Conservation (phyloP, 2,888 invertebrate genomes). For the Trimorus sp. region DNA sequence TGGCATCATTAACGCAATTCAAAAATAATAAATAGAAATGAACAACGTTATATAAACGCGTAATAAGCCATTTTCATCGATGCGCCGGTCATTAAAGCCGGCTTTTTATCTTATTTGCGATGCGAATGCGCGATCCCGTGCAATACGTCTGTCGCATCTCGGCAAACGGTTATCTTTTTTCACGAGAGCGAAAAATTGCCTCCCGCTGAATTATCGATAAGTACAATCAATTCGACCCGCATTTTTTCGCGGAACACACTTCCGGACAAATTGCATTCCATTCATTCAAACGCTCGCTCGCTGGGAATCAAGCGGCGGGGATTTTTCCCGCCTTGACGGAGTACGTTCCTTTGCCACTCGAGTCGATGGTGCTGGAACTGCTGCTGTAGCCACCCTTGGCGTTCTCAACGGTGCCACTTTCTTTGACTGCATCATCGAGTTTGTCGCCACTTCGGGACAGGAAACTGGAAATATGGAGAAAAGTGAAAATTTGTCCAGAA, state of each 20-base stretch:
- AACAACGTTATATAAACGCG: background rate
- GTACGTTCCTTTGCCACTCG: slow-evolving; percentile 82
- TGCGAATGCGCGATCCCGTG: too few relatives aligned
- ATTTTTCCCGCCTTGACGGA: slow-evolving; percentile 82
- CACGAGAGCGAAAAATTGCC: too few relatives aligned
- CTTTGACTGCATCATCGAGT: slow-evolving; percentile 75
- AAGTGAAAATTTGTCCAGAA: too few relatives aligned
- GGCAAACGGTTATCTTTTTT: too few relatives aligned
- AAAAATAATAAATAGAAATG: background rate
- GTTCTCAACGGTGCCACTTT: slow-evolving; percentile 80
- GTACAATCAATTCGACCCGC: too few relatives aligned
- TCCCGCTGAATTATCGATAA: too few relatives aligned
- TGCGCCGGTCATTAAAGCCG: too few relatives aligned
- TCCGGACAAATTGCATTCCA: background rate
- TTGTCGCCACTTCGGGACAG: slow-evolving; percentile 80
- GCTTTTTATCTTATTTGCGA: too few relatives aligned
- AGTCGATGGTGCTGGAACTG: slow-evolving; percentile 81
- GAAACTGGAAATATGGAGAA: slow-evolving; percentile 64
- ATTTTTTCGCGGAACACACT: too few relatives aligned
- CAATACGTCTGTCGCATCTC: too few relatives aligned
- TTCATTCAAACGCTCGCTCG: background rate
- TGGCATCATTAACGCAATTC: background rate
- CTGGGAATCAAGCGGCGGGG: slow-evolving; percentile 5
- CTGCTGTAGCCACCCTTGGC: slow-evolving; percentile 82
- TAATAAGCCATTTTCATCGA: too few relatives aligned